Evolutionary conservation across 2,113 vertebrate genomes (phyloP), one percentile per base, ranked within the genome.

Genomic region (Prinia subflava): DNA sequence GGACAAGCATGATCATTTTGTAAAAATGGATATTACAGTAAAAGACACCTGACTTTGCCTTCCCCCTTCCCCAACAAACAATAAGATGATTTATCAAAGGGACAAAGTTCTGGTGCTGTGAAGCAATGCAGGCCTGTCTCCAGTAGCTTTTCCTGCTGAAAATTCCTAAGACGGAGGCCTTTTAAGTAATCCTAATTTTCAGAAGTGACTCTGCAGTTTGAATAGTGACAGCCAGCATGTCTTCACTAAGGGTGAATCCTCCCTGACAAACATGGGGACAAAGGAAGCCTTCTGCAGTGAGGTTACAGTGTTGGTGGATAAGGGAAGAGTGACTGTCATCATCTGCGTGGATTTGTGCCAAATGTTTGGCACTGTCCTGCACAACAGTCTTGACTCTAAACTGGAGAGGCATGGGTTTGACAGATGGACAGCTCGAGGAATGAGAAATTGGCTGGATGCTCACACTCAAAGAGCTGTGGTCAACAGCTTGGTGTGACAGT

Each of bases 71-170:
- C 21, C 41, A 80, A 59, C 18, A 57, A 76, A 53, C 5, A 70
- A 9, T 20, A 84, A 53, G 21, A 14, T 49, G 16, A 25, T 85
- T 68, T 91, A 37, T 68, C 33, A 60, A 68, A 84, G 18, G n/a
- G 22, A 35, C 16, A 50, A 52, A 68, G 73, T 6, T 6, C 53
- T 84, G 65, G 4, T 87, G 27, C 28, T 41, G 19, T 0, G 0
- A 18, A 52, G 35, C 33, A 39, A 16, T 28, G 5, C 31, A 69
- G 15, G 13, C 15, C 25, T 79, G 8, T 59, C 42, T 91, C n/a
- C 76, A 31, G 7, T 41, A 63, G 33, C 24, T 77, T 83, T 69
- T 86, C 21, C 31, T 89, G 74, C 23, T 57, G 37, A 25, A 71
- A 70, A 56, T 74, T 90, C 20, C 9, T n/a, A 37, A 50, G 46